Evolutionary conservation across 2,113 vertebrate genomes (phyloP).

Genomic region (Poeciliopsis occidentalis): DNA sequence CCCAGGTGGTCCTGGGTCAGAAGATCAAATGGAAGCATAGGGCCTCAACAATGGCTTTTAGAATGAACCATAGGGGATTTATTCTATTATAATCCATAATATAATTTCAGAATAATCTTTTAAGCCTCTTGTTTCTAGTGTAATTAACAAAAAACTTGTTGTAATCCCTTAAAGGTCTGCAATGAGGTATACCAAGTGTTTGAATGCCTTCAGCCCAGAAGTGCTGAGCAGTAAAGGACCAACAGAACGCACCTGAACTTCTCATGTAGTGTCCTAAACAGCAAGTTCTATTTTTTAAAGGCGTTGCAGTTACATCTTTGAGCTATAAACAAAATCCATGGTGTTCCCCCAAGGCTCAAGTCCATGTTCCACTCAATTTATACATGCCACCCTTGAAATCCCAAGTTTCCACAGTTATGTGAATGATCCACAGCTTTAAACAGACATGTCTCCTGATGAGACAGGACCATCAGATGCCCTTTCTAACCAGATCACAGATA

Average conservation of each 20-base stretch:
- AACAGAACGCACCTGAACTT: background rate
- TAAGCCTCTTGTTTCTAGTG: conserved; percentile 77
- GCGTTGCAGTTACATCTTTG: background rate
- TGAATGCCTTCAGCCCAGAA: background rate
- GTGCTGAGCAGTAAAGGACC: background rate
- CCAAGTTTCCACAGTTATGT: background rate
- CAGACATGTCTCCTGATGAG: background rate
- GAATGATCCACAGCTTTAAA: background rate
- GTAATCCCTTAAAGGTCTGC: conserved; percentile 35
- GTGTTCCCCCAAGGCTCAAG: background rate
- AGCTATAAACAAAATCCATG: background rate
- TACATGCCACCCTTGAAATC: background rate
- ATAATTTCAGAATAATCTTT: no score
- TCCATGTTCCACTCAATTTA: background rate
- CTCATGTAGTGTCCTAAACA: background rate
- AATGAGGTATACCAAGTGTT: background rate
- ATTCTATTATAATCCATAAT: no score
- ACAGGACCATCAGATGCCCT: background rate
- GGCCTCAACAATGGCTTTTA: no score
- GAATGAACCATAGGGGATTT: no score
- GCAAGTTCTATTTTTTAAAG: background rate
- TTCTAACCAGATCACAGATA: background rate
- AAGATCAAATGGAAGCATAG: background rate
- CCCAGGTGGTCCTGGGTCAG: conserved; percentile 9
- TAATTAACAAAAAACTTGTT: conserved; percentile 71